Evolutionary conservation across 2,113 vertebrate genomes (phyloP), one percentile per base, ranked within the genome.

Genomic region (Perca flavescens): DNA sequence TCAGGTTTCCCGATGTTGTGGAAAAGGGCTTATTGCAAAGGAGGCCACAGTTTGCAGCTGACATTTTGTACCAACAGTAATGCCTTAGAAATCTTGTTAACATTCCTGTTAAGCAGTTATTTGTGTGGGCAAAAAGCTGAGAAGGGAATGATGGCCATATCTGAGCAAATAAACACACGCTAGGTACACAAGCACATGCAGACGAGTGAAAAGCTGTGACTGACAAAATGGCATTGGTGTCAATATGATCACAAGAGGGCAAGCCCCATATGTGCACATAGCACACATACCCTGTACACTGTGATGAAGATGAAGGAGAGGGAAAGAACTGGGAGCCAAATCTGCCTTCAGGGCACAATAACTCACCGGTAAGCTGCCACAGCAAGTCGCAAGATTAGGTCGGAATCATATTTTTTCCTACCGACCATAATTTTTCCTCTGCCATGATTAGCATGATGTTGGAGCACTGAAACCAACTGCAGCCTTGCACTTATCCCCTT

Each of bases 361-460:
- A 91, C 86, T 95, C 90, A 86, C 84, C 54, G 53, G 81, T 90
- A 84, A 88, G 80, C 91, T 91, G 86, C 90, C 61, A 85, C 86
- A 75, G 84, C 84, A 88, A 90, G 92, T 88, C 43, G 0, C 60
- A 75, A 93, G 87, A 95, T 94, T 91, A 93, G 88, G 84, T 92
- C 89, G 82, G 84, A 94, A 93, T 94, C 90, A 89, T 90, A 87
- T 91, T 82, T 79, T 58, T 62, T 62, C 43, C 2, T 17, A 54
- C 34, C 86, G 2, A 85, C 87, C 89, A 84, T 93, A 89, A 82
- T 92, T 92, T 93, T 88, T 90, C 81, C 75, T 70, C 87, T 89
- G 90, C 79, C 65, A 64, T 92, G 91, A 95, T 95, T 94, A 94
- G 92, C 92, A 92, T 88, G 89, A 93, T 88, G 92, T 89, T 79